These are phyloP conservation scores for Erebia epiphron DNA, from an alignment of 2,888 invertebrate genomes.

Conservation along the genomic window DNA sequence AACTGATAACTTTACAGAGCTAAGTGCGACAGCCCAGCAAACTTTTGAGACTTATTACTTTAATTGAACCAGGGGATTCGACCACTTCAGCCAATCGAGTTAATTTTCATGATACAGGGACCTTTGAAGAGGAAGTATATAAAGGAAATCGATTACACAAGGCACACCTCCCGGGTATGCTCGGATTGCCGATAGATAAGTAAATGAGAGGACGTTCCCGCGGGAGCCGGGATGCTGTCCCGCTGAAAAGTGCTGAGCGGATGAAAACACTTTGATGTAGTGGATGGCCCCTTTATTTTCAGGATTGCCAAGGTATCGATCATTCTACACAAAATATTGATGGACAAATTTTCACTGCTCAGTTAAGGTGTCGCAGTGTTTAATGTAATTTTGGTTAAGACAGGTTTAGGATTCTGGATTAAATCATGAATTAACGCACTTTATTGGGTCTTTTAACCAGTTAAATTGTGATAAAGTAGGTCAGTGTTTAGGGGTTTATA, in stretches of 20 bases:
- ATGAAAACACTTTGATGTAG: slow-evolving; percentile 12
- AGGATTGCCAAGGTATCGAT: background rate
- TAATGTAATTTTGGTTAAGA: no score
- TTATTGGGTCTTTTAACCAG: no score
- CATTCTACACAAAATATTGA: background rate
- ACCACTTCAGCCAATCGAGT: slow-evolving; percentile 16
- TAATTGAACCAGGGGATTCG: slow-evolving; percentile 7
- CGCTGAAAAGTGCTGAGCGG: slow-evolving; percentile 10
- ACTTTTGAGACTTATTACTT: background rate
- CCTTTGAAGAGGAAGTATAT: background rate
- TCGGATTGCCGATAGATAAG: slow-evolving; percentile 66
- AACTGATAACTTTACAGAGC: no score
- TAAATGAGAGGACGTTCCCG: slow-evolving; percentile 71
- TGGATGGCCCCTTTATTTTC: background rate
- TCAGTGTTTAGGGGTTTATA: no score
- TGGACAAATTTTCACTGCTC: background rate
- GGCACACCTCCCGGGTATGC: slow-evolving; percentile 49
- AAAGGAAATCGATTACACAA: slow-evolving; percentile 17
- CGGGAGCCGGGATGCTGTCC: slow-evolving; percentile 44
- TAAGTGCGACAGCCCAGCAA: no score
- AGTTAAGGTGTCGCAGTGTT: background rate
- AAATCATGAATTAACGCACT: no score
- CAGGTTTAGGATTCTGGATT: no score
- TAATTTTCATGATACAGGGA: slow-evolving; percentile 2
- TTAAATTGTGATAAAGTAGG: no score